These are phyloP conservation scores for Caenorhabditis uteleia DNA, from an alignment of 2,888 invertebrate species.

Conservation along the genomic window DNA sequence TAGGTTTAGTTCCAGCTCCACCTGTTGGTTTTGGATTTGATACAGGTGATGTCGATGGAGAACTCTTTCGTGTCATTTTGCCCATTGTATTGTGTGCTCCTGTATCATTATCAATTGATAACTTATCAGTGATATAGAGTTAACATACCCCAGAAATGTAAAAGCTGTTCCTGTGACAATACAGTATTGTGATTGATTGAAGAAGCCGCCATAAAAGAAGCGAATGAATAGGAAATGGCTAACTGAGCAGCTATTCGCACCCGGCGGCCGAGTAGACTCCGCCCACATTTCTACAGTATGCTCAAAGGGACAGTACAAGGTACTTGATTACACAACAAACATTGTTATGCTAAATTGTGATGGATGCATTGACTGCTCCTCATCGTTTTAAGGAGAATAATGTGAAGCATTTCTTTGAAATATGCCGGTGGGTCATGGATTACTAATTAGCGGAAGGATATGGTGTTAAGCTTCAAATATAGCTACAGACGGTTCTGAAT, in stretches of 20 bases:
- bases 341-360: no score
- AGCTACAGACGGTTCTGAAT: no score
- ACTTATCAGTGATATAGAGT: no score
- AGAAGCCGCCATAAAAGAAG: constrained; percentile 9
- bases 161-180: constrained; percentile 59
- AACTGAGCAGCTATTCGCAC: constrained; percentile 4
- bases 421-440: no score
- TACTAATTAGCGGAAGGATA: no score
- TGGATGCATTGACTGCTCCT: no score
- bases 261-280: neutral
- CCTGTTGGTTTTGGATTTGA: constrained; percentile 6
- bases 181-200: constrained; percentile 5
- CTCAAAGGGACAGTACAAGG: no score
- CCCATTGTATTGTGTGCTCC: constrained; percentile 37
- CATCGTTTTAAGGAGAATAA: no score
- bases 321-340: no score
- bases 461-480: no score
- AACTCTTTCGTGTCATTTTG: constrained; percentile 31
- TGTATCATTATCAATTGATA: constrained; percentile 3
- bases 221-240: neutral
- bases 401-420: no score
- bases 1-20: constrained; percentile 58
- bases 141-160: constrained; percentile 61
- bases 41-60: neutral
- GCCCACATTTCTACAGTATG: constrained; percentile 19